phyloP scores from a whole-genome alignment of 2,113 vertebrate genomes.

The Pteruthius melanotis region DNA sequence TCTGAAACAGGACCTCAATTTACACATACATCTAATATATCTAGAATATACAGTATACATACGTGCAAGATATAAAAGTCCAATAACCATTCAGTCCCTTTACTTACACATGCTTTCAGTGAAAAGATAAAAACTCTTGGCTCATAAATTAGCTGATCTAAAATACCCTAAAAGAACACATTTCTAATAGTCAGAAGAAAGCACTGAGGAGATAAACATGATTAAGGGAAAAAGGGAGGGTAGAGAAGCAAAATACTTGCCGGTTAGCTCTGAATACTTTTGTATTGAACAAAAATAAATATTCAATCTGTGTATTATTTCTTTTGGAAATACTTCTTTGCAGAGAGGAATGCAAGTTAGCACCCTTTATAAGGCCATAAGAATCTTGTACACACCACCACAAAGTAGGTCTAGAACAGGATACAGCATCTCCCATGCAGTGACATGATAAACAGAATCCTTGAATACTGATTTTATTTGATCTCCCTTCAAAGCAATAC shows the following conservation, averaged over 20 bases:
- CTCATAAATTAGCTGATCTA: not conserved
- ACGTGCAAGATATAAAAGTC: not conserved
- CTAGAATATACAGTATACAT: not conserved
- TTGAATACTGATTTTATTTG: not conserved
- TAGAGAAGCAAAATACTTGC: not conserved
- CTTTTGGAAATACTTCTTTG: not conserved
- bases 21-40: not conserved
- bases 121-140: not conserved
- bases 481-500: not conserved
- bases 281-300: conserved; percentile 5
- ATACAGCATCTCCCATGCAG: not conserved
- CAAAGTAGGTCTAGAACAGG: not conserved
- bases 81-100: not conserved
- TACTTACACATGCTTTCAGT: not conserved
- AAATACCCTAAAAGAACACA: not conserved
- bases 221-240: not conserved
- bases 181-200: not conserved
- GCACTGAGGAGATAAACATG: not conserved
- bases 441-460: not conserved
- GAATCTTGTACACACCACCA: not conserved
- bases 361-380: not conserved
- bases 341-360: not conserved
- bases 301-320: not conserved
- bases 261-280: not conserved
- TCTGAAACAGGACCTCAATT: not conserved